Base-by-base conservation (phyloP, 2,113 vertebrate genomes). In the Apodemus sylvaticus region DNA sequence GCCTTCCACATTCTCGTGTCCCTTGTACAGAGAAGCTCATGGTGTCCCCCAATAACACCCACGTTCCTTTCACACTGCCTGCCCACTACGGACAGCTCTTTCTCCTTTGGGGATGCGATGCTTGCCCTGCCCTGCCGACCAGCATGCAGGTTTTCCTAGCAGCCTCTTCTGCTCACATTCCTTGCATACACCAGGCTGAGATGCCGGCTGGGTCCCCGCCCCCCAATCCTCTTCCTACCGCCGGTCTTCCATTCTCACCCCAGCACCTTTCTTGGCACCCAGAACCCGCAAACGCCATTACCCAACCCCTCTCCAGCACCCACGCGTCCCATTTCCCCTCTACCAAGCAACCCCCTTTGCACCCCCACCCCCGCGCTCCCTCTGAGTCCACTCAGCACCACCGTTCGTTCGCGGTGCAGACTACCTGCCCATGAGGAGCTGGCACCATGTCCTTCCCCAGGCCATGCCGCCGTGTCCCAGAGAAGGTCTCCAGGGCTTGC, bases 351-450 rank as follows among this genome's bases (percentile, higher is more conserved):
- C 16, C 31, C 62, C 71, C 66, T 68, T 74, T 3, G 24, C 36
- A 39, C 12, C 48, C 8, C 60, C 48, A n/a, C 34, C 60, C 88
- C 68, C 71, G 36, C 7, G 31, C 7, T 0, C 76, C 45, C 94
- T 73, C 55, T 16, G n/a, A 31, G 12, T 60, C 53, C 82, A 64
- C 95, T 68, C 71, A 55, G 92, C 87, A 87, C 91, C 93, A 89
- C 81, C 78, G 70, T 82, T 91, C 78, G 70, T 82, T 91, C 1
- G 1, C 0, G 24, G 34, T 83, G 81, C 76, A 31, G 89, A 76
- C 70, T 64, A 92, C 88, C 96, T 95, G 96, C 87, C 93, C 79
- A 31, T 79, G 91, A 91, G 95, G 66, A 51, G 73, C 90, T 34
- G 76, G 74, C 81, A 94, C 89, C 79, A 51, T 68, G 88, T 70